These are phyloP conservation scores for Dynastes grantii DNA, from an alignment of 2,888 invertebrate species.

Conservation along the genomic window DNA sequence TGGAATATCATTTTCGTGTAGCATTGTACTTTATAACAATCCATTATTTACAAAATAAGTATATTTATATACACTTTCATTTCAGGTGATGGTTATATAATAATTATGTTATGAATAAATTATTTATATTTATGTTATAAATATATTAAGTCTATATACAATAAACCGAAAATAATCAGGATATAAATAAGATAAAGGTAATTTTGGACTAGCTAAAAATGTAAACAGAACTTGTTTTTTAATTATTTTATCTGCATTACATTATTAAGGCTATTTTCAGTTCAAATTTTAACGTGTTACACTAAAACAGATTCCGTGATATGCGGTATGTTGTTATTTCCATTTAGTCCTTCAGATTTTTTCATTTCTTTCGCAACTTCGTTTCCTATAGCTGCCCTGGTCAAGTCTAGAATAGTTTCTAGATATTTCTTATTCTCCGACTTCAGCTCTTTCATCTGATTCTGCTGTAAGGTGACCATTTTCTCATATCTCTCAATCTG, in stretches of 20 bases:
- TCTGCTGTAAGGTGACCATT: conserved; percentile 21
- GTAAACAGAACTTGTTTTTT: background rate
- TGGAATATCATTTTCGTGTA: too few species aligned
- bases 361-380: conserved; percentile 1
- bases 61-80: too few species aligned
- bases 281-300: background rate
- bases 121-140: too few species aligned
- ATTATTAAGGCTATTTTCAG: too few species aligned
- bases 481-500: conserved; percentile 44
- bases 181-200: too few species aligned
- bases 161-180: too few species aligned
- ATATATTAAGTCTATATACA: too few species aligned
- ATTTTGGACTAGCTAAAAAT: background rate
- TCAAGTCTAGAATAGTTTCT: conserved; percentile 34
- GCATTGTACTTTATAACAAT: too few species aligned
- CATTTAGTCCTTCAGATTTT: conserved; percentile 13
- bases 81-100: too few species aligned
- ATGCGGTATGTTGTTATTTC: conserved; percentile 21
- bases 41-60: too few species aligned
- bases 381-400: conserved; percentile 3
- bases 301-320: conserved; percentile 37
- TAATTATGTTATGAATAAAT: too few species aligned
- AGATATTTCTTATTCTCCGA: conserved; percentile 42
- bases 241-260: background rate
- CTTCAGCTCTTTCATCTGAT: conserved; percentile 30